Percentiles rank a stretch among this genome's conserved stretches.
These are phyloP conservation scores for Choristoneura fumiferana DNA, from an alignment of 1,140 invertebrate species.

Conservation along the genomic window DNA sequence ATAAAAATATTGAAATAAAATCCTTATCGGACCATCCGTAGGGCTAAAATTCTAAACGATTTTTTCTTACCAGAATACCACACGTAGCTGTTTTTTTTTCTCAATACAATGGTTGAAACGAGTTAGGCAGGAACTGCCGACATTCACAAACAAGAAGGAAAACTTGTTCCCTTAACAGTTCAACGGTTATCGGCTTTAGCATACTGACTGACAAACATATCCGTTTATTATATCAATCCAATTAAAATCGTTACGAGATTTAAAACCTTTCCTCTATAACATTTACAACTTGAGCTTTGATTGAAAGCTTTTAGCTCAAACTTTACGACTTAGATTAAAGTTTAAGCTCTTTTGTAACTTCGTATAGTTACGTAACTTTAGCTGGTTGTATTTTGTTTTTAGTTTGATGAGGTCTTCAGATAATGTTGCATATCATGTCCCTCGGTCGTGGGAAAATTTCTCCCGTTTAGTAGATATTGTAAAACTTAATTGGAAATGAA, in stretches of 20 bases:
- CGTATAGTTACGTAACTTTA: not conserved
- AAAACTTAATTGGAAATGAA: too few relatives aligned
- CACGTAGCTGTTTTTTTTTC: too few relatives aligned
- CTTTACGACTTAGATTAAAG: not conserved
- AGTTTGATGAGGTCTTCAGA: conserved; percentile 37
- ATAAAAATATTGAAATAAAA: too few relatives aligned
- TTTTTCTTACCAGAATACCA: too few relatives aligned
- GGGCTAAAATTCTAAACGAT: too few relatives aligned
- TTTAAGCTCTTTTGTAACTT: conserved; percentile 6
- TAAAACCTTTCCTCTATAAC: not conserved
- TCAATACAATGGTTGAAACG: too few relatives aligned
- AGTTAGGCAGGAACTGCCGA: too few relatives aligned
- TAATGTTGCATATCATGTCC: conserved; percentile 37
- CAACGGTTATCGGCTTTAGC: too few relatives aligned
- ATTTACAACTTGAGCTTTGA: not conserved
- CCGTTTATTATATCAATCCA: not conserved
- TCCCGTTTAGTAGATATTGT: not conserved
- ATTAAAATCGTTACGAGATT: not conserved
- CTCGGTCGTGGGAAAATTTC: conserved; percentile 53
- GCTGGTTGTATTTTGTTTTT: conserved; percentile 21
- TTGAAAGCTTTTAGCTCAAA: conserved; percentile 4
- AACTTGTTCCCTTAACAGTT: too few relatives aligned
- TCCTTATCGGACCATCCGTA: too few relatives aligned
- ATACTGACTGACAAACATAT: not conserved
- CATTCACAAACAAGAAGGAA: too few relatives aligned